Percentiles rank a stretch among this genome's conserved stretches.
Evolutionary conservation across 1,140 invertebrate species (phyloP).

Genomic region (Dreissena polymorpha): DNA sequence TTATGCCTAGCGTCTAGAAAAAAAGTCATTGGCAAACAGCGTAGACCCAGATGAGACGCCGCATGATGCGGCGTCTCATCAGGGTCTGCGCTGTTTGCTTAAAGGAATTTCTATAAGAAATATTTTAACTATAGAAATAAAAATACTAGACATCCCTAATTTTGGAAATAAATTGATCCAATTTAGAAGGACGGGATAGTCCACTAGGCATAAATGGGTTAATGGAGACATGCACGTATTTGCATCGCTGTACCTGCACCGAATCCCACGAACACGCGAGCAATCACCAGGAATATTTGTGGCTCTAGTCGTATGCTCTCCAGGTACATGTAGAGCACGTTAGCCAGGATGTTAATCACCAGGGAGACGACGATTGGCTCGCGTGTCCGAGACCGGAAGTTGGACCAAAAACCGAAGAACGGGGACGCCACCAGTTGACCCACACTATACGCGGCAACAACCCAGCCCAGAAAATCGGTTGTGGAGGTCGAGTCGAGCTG

Average conservation of each 20-base stretch:
- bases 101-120: too few species aligned
- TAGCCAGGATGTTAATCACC: constrained; percentile 88
- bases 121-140: too few species aligned
- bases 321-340: constrained; percentile 89
- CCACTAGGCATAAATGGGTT: too few species aligned
- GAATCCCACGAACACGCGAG: constrained; percentile 91
- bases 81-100: too few species aligned
- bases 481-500: constrained; percentile 89
- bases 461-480: constrained; percentile 91
- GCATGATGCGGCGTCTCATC: too few species aligned
- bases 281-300: constrained; percentile 87
- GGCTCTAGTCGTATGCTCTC: constrained; percentile 84
- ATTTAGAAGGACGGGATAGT: too few species aligned
- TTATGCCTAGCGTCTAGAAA: too few species aligned
- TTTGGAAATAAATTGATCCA: too few species aligned
- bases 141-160: too few species aligned
- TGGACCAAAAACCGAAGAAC: constrained; percentile 91
- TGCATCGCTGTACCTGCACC: constrained; percentile 86
- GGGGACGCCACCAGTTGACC: constrained; percentile 94
- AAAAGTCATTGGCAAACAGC: too few species aligned
- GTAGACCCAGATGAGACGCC: too few species aligned
- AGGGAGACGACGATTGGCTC: constrained; percentile 87
- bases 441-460: constrained; percentile 92
- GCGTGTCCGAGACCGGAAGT: constrained; percentile 86
- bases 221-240: too few species aligned